A percentile compares a stretch with the other conserved stretches of the same genome.
These are phyloP conservation scores for Lochmaea capreae DNA, from an alignment of 2,888 invertebrate species.

Conservation along the genomic window DNA sequence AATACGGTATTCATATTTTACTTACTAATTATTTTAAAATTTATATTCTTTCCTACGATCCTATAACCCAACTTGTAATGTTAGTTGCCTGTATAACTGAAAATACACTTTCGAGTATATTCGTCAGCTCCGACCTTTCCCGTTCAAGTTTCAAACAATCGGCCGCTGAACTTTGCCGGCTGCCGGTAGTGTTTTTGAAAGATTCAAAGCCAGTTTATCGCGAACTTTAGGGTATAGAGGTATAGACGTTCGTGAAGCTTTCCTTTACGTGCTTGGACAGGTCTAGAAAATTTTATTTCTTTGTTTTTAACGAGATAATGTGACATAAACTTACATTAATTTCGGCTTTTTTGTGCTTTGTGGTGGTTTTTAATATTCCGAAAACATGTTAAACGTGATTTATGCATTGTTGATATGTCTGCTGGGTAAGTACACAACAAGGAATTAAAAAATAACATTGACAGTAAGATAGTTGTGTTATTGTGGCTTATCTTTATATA, in stretches of 20 bases:
- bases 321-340: constrained; percentile 30
- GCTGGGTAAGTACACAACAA: constrained; percentile 34
- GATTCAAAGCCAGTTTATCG: constrained; percentile 48
- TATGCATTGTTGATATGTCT: constrained; percentile 35
- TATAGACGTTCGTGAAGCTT: constrained; percentile 33
- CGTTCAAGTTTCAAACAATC: constrained; percentile 51
- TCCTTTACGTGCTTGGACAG: constrained; percentile 26
- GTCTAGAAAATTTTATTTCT: constrained; percentile 8
- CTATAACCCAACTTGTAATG: constrained; percentile 11
- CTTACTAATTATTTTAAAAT: too few species aligned
- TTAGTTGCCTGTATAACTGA: constrained; percentile 35
- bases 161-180: constrained; percentile 54
- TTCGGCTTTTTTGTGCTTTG: constrained; percentile 36
- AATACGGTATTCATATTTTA: too few species aligned
- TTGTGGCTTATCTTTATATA: neutral
- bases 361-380: constrained; percentile 35
- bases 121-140: constrained; percentile 29
- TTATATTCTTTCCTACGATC: too few species aligned
- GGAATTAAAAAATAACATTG: neutral
- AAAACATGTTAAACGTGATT: constrained; percentile 36
- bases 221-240: constrained; percentile 37
- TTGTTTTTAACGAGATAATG: constrained; percentile 33
- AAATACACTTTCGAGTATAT: constrained; percentile 21
- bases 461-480: neutral
- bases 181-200: constrained; percentile 45